These are phyloP conservation scores for Sphaeridia pumilis DNA, from an alignment of 2,888 invertebrate species.

Conservation along the genomic window DNA sequence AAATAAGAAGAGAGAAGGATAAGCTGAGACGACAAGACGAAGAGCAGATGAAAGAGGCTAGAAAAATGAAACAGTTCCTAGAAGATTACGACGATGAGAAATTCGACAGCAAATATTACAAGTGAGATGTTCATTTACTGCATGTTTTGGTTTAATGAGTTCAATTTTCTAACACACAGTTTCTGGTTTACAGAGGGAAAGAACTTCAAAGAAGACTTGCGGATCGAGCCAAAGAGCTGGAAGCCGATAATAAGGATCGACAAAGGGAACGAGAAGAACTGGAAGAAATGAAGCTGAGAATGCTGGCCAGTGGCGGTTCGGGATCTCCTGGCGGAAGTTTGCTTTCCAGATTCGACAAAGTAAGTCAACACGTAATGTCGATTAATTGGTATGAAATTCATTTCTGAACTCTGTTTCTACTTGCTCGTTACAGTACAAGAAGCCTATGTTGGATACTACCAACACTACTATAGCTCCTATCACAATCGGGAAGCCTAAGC, in stretches of 20 bases:
- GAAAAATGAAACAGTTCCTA: constrained; percentile 88
- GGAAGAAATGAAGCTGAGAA: constrained; percentile 64
- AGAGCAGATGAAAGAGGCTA: constrained; percentile 81
- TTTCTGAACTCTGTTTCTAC: neutral
- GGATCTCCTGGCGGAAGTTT: constrained; percentile 42
- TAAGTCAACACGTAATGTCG: constrained; percentile 7
- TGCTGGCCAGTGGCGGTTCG: constrained; percentile 43
- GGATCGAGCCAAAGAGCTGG: constrained; percentile 86
- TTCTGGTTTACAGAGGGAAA: constrained; percentile 50
- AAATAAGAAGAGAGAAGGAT: constrained; percentile 77
- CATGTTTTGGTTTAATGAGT: constrained; percentile 4
- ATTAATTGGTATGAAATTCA: neutral
- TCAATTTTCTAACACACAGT: neutral
- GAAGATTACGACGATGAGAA: constrained; percentile 99
- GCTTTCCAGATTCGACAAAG: constrained; percentile 40
- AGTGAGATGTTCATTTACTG: constrained; percentile 44
- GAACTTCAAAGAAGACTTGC: constrained; percentile 81
- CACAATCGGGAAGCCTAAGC: constrained; percentile 7
- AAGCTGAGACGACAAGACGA: constrained; percentile 72
- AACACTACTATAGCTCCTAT: constrained; percentile 13
- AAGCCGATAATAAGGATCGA: constrained; percentile 79
- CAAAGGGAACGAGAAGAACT: constrained; percentile 79
- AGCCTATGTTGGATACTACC: constrained; percentile 28
- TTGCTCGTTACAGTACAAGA: constrained; percentile 20
- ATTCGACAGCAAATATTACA: constrained; percentile 94